A percentile compares a stretch with the other conserved stretches of the same genome.
phyloP scores from a whole-genome alignment of 2,797 vertebrate genomes.

The Hydrocynus forskahlii region DNA sequence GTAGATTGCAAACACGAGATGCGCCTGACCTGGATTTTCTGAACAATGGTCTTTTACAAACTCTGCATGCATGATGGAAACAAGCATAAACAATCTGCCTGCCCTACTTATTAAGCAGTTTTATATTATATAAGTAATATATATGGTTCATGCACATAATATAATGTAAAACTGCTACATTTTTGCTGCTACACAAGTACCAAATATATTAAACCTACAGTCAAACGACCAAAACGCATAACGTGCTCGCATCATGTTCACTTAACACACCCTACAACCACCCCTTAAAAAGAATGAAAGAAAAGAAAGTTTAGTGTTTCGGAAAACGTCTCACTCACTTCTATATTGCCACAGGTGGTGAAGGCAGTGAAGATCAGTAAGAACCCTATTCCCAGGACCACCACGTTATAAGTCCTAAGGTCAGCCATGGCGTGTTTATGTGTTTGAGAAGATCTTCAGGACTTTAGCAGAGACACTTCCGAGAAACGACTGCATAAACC shows the following conservation, averaged over 20 bases:
- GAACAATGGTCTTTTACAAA: constrained; percentile 32
- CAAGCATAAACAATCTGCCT: too few relatives aligned
- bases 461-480: neutral
- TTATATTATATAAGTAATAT: too few relatives aligned
- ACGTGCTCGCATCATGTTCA: neutral
- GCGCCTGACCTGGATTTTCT: constrained; percentile 58
- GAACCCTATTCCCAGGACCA: constrained; percentile 80
- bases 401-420: constrained; percentile 77
- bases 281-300: neutral
- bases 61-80: constrained; percentile 10
- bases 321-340: constrained; percentile 71
- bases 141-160: too few relatives aligned
- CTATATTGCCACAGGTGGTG: constrained; percentile 83
- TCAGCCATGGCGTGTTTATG: constrained; percentile 73
- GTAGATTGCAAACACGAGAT: constrained; percentile 77
- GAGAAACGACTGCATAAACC: neutral
- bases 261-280: neutral
- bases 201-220: neutral
- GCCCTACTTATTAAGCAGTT: too few relatives aligned
- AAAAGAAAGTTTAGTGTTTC: neutral
- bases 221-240: neutral
- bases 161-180: too few relatives aligned
- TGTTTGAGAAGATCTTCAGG: neutral
- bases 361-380: constrained; percentile 82
- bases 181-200: too few relatives aligned